These are phyloP conservation scores for Actias luna DNA, from an alignment of 2,888 invertebrate species.

Conservation along the genomic window DNA sequence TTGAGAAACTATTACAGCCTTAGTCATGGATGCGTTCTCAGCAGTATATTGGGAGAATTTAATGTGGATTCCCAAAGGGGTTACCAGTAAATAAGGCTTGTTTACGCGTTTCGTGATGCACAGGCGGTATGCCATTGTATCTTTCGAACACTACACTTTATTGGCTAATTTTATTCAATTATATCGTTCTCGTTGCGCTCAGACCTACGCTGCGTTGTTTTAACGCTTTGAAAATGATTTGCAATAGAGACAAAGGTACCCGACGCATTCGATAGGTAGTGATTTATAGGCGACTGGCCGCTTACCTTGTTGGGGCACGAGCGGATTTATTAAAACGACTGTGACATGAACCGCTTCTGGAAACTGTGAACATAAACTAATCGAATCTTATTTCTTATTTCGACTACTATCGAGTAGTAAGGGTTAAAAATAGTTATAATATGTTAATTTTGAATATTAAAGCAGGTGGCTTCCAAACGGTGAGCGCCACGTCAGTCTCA, in stretches of 20 bases:
- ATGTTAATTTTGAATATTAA: constrained; percentile 60
- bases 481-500: constrained; percentile 57
- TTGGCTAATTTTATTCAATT: constrained; percentile 81
- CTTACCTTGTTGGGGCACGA: constrained; percentile 35
- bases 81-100: constrained; percentile 66
- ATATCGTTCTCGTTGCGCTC: constrained; percentile 69
- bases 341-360: constrained; percentile 46
- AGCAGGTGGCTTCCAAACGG: constrained; percentile 72
- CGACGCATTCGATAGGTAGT: constrained; percentile 41
- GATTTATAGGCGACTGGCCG: constrained; percentile 48
- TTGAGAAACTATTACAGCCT: constrained; percentile 50
- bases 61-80: constrained; percentile 67
- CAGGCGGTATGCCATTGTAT: constrained; percentile 77
- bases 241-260: constrained; percentile 65
- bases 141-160: constrained; percentile 71
- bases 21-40: constrained; percentile 49
- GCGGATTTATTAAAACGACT: constrained; percentile 42
- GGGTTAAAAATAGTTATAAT: constrained; percentile 68
- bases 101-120: constrained; percentile 59
- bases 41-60: constrained; percentile 60
- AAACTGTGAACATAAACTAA: constrained; percentile 52
- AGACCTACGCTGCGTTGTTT: constrained; percentile 53
- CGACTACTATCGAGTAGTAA: constrained; percentile 48
- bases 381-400: constrained; percentile 41
- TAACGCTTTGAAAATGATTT: constrained; percentile 71